Evolutionary conservation across 2,797 vertebrate species (phyloP).

Genomic region (Urocyon cinereoargenteus): DNA sequence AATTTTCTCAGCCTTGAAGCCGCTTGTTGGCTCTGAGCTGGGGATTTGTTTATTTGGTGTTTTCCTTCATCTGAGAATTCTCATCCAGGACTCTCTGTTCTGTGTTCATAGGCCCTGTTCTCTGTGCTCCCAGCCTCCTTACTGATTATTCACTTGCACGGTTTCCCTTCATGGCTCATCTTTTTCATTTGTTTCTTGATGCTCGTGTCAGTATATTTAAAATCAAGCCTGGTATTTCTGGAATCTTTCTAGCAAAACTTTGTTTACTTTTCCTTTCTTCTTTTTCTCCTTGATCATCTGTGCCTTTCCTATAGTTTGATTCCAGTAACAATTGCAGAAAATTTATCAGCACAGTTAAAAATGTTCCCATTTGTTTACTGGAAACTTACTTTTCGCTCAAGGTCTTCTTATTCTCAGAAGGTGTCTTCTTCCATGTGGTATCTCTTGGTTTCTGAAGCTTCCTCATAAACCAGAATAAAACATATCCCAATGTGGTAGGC

Average conservation of each 20-base stretch:
- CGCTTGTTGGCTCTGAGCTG: slow-evolving; percentile 33
- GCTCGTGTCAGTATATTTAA: slow-evolving; percentile 39
- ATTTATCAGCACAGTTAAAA: slow-evolving; percentile 41
- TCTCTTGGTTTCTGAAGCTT: background rate
- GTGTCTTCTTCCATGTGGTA: background rate
- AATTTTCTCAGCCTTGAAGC: slow-evolving; percentile 23
- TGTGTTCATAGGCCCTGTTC: background rate
- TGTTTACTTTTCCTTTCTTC: slow-evolving; percentile 53
- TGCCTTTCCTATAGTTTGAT: slow-evolving; percentile 41
- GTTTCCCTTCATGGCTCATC: slow-evolving; percentile 1
- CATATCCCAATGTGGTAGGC: background rate
- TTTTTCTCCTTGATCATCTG: slow-evolving; percentile 58
- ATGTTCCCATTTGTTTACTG: slow-evolving; percentile 25
- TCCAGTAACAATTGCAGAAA: slow-evolving; percentile 4
- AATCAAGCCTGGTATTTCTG: slow-evolving; percentile 50
- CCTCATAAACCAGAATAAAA: background rate
- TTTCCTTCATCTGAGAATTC: slow-evolving; percentile 63
- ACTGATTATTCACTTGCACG: slow-evolving; percentile 15
- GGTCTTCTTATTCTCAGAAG: slow-evolving; percentile 26
- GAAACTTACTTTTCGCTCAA: slow-evolving; percentile 21
- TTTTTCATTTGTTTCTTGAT: slow-evolving; percentile 23
- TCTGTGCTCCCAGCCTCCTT: background rate
- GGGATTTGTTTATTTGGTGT: slow-evolving; percentile 28
- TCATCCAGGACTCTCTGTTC: slow-evolving; percentile 63
- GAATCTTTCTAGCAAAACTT: slow-evolving; percentile 48